phyloP scores from a whole-genome alignment of 2,797 vertebrate species.

The Mus spretus region DNA sequence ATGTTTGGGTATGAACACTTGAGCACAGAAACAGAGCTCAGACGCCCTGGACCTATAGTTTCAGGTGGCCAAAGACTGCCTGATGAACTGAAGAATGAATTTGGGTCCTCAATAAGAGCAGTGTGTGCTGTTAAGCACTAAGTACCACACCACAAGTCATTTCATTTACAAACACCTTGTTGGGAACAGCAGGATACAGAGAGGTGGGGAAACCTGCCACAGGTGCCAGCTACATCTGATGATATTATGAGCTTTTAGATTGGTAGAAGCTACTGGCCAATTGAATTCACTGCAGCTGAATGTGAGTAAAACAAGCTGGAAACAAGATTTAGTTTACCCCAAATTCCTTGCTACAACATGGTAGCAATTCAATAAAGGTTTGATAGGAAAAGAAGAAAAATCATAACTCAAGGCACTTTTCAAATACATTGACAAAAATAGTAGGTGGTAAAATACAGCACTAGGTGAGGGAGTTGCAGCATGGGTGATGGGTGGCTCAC shows the following conservation, averaged over 20 bases:
- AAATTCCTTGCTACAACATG: background rate
- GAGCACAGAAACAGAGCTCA: background rate
- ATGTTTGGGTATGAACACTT: background rate
- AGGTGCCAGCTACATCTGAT: too few relatives aligned
- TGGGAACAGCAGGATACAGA: background rate
- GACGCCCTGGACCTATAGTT: background rate
- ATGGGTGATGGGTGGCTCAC: background rate
- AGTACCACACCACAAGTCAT: background rate
- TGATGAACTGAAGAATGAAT: background rate
- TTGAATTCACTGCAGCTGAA: background rate
- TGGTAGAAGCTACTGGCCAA: background rate
- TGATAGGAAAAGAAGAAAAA: background rate
- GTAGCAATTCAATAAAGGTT: background rate
- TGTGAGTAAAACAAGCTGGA: background rate
- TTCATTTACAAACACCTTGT: too few relatives aligned
- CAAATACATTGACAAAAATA: background rate
- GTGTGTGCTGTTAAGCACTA: too few relatives aligned
- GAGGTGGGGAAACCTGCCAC: too few relatives aligned
- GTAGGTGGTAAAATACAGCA: background rate
- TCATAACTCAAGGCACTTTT: background rate
- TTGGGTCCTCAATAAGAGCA: background rate
- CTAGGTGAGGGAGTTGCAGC: background rate
- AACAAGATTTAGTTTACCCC: background rate
- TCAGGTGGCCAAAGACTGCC: background rate
- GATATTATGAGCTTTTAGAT: background rate